Percentiles rank a stretch among this genome's conserved stretches.
Conservation (phyloP, 2,113 vertebrate species). For the Bubo blakistoni region DNA sequence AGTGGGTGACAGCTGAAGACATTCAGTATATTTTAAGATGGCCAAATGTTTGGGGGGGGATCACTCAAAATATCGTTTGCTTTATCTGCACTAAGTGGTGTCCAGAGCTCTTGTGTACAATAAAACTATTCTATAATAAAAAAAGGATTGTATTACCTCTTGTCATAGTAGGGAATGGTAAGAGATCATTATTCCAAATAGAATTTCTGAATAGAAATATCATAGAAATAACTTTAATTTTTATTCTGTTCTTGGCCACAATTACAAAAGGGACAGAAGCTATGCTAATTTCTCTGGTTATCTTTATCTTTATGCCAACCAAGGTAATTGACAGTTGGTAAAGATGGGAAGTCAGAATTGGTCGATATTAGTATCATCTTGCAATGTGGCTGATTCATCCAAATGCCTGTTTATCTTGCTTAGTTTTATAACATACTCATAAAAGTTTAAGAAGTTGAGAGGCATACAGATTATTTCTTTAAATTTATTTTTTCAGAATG, state of each 20-base stretch:
- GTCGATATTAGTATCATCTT: background rate
- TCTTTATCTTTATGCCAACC: background rate
- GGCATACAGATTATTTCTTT: background rate
- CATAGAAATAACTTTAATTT: background rate
- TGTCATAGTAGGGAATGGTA: background rate
- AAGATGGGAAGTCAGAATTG: background rate
- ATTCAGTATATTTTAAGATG: background rate
- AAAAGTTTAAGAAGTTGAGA: background rate
- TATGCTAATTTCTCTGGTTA: background rate
- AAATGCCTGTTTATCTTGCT: background rate
- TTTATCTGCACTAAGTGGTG: background rate
- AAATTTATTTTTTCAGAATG: background rate
- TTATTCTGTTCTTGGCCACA: background rate
- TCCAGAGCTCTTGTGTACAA: background rate
- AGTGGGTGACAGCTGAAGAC: constrained; percentile 1
- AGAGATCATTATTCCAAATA: background rate
- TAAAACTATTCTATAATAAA: background rate
- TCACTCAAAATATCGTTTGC: background rate
- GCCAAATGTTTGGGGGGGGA: background rate
- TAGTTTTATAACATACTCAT: background rate
- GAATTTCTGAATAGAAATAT: background rate
- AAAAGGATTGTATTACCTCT: background rate
- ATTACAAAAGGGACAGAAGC: background rate
- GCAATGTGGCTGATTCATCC: background rate
- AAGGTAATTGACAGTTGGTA: background rate